phyloP scores from a whole-genome alignment of 2,888 invertebrate species.

The Drosophila nigricruria region DNA sequence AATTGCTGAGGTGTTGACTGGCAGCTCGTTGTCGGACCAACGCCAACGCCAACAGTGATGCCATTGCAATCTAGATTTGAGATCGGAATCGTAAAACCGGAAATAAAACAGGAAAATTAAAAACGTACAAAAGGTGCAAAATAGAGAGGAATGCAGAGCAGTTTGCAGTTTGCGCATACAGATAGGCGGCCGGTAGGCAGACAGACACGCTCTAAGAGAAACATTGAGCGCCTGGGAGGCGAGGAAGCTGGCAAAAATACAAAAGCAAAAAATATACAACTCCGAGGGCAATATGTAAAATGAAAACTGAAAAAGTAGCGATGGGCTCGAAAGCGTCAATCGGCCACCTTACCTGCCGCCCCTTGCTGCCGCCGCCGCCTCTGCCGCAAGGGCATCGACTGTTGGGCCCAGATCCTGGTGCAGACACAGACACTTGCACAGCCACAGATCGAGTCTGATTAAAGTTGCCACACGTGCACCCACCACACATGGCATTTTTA shows the following conservation, averaged over 20 bases:
- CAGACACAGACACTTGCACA: not conserved
- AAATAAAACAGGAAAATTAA: conserved; percentile 86
- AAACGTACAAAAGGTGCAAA: conserved; percentile 84
- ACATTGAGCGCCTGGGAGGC: conserved; percentile 44
- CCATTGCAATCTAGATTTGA: conserved; percentile 83
- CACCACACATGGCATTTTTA: conserved; percentile 8
- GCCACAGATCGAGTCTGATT: conserved; percentile 41
- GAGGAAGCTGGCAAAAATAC: conserved; percentile 64
- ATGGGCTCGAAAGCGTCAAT: conserved; percentile 50
- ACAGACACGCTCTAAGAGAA: conserved; percentile 53
- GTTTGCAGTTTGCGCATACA: conserved; percentile 64
- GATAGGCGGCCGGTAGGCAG: conserved; percentile 54
- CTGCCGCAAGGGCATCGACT: conserved; percentile 52
- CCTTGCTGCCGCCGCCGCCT: no score
- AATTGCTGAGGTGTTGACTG: conserved; percentile 21
- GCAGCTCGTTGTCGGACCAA: conserved; percentile 42
- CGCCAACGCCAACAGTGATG: conserved; percentile 55
- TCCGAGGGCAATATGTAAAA: conserved; percentile 80
- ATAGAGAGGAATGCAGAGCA: conserved; percentile 60
- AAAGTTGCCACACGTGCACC: conserved; percentile 42
- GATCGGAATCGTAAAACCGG: conserved; percentile 85
- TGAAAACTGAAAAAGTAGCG: conserved; percentile 62
- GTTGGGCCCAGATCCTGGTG: not conserved
- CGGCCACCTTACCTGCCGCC: conserved; percentile 30
- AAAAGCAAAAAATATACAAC: conserved; percentile 69